These are phyloP conservation scores for Drosophila algonquin DNA, from an alignment of 2,888 invertebrate species.

Conservation along the genomic window DNA sequence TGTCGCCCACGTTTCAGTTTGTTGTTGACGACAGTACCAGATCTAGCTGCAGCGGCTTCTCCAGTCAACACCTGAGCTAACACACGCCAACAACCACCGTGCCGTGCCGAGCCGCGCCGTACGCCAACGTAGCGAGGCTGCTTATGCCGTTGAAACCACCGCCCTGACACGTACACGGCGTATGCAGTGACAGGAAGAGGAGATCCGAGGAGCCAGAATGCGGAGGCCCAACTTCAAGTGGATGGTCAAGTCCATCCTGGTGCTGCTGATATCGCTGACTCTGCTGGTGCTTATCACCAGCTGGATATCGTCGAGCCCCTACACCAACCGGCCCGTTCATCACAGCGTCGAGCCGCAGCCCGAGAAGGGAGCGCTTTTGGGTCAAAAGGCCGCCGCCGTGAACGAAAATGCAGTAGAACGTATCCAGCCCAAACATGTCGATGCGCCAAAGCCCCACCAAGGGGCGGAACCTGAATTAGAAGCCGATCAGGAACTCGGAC, in stretches of 20 bases:
- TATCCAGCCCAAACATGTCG: slow-evolving; percentile 1
- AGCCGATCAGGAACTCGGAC: not conserved
- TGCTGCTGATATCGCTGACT: slow-evolving; percentile 73
- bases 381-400: not conserved
- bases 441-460: not conserved
- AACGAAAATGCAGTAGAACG: not conserved
- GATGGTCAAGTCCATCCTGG: slow-evolving; percentile 75
- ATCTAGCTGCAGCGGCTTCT: not conserved
- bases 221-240: slow-evolving; percentile 82
- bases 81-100: not conserved
- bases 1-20: slow-evolving; percentile 6
- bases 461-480: not conserved
- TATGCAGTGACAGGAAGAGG: slow-evolving; percentile 12
- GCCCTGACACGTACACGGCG: slow-evolving; percentile 55
- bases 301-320: slow-evolving; percentile 80
- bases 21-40: not conserved
- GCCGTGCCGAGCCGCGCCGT: not conserved
- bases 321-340: slow-evolving; percentile 71
- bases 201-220: slow-evolving; percentile 60
- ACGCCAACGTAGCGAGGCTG: slow-evolving; percentile 1
- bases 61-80: slow-evolving; percentile 12
- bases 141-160: slow-evolving; percentile 8
- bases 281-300: slow-evolving; percentile 80
- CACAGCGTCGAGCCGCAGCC: slow-evolving; percentile 50
- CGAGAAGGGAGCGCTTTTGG: slow-evolving; percentile 14